A percentile compares a stretch with the other conserved stretches of the same genome.
Conservation (phyloP, 1,140 invertebrate genomes). For the Microplitis mediator region DNA sequence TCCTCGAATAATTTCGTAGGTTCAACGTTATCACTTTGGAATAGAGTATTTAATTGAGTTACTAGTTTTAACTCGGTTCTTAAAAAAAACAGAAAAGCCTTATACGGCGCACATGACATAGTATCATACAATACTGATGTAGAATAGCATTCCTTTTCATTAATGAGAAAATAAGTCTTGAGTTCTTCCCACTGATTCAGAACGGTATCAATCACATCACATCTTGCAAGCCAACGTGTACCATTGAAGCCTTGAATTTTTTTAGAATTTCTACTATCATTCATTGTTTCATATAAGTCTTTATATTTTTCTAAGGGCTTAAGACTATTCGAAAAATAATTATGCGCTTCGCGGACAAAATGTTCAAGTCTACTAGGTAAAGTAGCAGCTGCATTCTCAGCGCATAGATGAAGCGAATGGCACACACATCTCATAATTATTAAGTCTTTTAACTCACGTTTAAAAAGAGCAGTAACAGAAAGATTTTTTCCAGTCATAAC, state of each 20-base stretch:
- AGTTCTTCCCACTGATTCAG: slow-evolving; percentile 33
- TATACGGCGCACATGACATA: no score
- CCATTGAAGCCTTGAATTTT: slow-evolving; percentile 35
- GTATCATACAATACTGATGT: neutral
- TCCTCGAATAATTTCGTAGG: neutral
- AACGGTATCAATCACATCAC: slow-evolving; percentile 22
- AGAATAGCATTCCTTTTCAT: slow-evolving; percentile 21
- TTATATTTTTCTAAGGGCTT: slow-evolving; percentile 41
- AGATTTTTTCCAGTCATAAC: no score
- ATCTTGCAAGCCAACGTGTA: slow-evolving; percentile 30
- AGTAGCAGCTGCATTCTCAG: slow-evolving; percentile 34
- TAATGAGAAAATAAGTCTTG: slow-evolving; percentile 8
- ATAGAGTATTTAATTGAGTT: no score
- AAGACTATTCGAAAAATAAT: slow-evolving; percentile 47
- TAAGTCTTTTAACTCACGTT: slow-evolving; percentile 3
- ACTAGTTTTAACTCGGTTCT: no score
- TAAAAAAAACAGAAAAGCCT: no score
- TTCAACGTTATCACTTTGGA: slow-evolving; percentile 12
- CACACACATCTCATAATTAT: slow-evolving; percentile 37
- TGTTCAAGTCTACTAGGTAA: slow-evolving; percentile 38
- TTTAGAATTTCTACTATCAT: slow-evolving; percentile 36
- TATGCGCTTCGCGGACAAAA: slow-evolving; percentile 45
- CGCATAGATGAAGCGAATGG: slow-evolving; percentile 39
- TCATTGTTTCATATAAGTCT: slow-evolving; percentile 40
- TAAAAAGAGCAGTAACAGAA: no score